Percentiles rank a stretch among this genome's conserved stretches.
Evolutionary conservation across 2,797 vertebrate genomes (phyloP).

Genomic region (Sebastes steindachneri): DNA sequence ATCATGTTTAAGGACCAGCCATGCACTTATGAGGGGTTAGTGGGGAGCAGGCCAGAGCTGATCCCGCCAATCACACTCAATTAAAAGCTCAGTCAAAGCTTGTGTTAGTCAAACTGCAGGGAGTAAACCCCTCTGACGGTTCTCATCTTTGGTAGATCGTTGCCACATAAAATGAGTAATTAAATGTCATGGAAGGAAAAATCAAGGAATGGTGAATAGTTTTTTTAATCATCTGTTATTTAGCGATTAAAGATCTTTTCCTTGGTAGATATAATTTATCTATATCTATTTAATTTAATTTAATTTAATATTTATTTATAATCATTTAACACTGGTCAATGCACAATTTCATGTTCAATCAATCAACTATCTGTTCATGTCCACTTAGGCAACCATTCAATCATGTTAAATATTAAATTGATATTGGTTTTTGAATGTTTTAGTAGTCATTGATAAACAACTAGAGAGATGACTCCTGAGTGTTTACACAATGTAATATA

Average conservation of each 20-base stretch:
- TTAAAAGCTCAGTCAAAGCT: constrained; percentile 43
- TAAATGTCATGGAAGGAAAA: not conserved
- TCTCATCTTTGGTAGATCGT: not conserved
- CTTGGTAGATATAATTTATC: not conserved
- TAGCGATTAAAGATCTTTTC: not conserved
- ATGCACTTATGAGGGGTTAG: constrained; percentile 93
- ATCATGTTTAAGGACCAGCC: constrained; percentile 93
- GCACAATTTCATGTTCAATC: constrained; percentile 18
- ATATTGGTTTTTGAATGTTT: constrained; percentile 22
- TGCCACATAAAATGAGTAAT: not conserved
- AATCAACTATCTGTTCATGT: constrained; percentile 19
- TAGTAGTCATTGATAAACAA: not conserved
- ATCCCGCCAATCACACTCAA: constrained; percentile 45
- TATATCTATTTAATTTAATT: too few relatives aligned
- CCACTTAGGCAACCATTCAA: constrained; percentile 13
- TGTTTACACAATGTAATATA: not conserved
- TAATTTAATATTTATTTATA: too few relatives aligned
- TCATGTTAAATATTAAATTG: not conserved
- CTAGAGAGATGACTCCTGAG: not conserved
- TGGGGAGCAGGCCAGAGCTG: constrained; percentile 32
- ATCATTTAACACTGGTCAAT: constrained; percentile 21
- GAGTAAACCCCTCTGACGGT: not conserved
- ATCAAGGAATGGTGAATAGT: not conserved
- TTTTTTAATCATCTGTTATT: not conserved
- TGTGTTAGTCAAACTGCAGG: constrained; percentile 6